Percentiles rank a stretch among this genome's conserved stretches.
phyloP scores from a whole-genome alignment of 2,797 vertebrate species.

The Taeniopygia guttata region DNA sequence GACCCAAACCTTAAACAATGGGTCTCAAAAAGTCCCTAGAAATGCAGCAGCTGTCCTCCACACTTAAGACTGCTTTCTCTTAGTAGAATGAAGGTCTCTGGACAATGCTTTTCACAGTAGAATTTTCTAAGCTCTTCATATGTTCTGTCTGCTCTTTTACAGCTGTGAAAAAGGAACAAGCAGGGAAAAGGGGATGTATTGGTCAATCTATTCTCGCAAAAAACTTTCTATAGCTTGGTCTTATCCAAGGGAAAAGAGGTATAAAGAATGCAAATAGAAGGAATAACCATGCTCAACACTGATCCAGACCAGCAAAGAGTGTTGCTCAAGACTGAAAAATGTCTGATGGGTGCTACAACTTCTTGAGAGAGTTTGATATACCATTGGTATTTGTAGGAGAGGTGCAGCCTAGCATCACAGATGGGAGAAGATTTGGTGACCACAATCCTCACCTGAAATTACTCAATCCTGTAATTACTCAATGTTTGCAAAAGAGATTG shows the following conservation, averaged over 20 bases:
- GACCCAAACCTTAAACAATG: not conserved
- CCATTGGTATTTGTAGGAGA: not conserved
- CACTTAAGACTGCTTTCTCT: not conserved
- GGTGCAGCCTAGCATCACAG: not conserved
- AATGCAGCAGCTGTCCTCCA: not conserved
- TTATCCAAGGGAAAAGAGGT: not conserved
- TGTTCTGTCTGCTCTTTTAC: not conserved
- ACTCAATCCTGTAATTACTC: slow-evolving; percentile 20
- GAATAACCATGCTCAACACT: not conserved
- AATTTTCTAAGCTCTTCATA: not conserved
- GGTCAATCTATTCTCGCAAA: not conserved
- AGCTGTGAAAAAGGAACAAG: not conserved
- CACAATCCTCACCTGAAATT: not conserved
- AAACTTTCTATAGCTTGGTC: not conserved
- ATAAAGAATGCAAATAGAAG: not conserved
- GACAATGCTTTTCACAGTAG: not conserved
- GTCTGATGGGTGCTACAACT: not conserved
- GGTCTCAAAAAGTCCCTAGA: not conserved
- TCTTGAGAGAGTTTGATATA: not conserved
- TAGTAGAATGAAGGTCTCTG: not conserved
- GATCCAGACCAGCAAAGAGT: not conserved
- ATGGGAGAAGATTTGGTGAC: not conserved
- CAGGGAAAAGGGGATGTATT: not conserved
- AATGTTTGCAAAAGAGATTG: slow-evolving; percentile 35
- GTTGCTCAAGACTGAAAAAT: slow-evolving; percentile 2